Evolutionary conservation across 2,888 invertebrate genomes (phyloP).

Genomic region (Neelides folsomi): DNA sequence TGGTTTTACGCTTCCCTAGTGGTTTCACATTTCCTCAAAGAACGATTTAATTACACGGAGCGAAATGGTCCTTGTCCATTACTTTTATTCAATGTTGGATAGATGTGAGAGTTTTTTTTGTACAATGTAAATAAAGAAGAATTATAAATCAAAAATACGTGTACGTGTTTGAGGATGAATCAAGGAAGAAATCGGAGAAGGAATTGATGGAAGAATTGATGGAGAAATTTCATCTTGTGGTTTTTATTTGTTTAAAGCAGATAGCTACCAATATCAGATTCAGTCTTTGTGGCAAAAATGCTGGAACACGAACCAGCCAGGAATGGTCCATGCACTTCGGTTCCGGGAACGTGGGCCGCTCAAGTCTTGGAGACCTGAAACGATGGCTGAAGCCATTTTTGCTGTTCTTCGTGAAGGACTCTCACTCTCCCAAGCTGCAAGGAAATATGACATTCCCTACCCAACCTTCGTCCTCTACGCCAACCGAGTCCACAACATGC

Average conservation of each 20-base stretch:
- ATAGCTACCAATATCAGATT: slow-evolving; percentile 87
- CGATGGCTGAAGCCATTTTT: slow-evolving; percentile 89
- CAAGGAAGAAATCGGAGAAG: no score
- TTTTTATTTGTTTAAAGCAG: slow-evolving; percentile 42
- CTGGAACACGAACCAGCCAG: slow-evolving; percentile 82
- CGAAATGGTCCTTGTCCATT: no score
- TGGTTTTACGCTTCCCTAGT: no score
- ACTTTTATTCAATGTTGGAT: no score
- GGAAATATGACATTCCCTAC: slow-evolving; percentile 88
- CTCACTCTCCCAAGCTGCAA: slow-evolving; percentile 75
- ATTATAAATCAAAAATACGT: no score
- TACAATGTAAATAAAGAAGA: no score
- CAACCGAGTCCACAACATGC: slow-evolving; percentile 83
- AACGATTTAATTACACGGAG: no score
- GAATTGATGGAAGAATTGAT: no score
- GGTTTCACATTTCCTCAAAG: no score
- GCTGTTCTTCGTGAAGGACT: slow-evolving; percentile 80
- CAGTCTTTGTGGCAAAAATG: slow-evolving; percentile 94
- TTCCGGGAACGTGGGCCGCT: slow-evolving; percentile 83
- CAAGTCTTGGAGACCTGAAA: slow-evolving; percentile 86
- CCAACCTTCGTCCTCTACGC: slow-evolving; percentile 87
- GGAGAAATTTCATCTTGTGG: no score
- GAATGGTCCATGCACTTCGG: slow-evolving; percentile 70
- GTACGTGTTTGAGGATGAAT: no score
- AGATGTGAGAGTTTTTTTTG: no score